These are phyloP conservation scores for Yponomeuta evonymella DNA, from an alignment of 2,888 invertebrate genomes.

Conservation along the genomic window DNA sequence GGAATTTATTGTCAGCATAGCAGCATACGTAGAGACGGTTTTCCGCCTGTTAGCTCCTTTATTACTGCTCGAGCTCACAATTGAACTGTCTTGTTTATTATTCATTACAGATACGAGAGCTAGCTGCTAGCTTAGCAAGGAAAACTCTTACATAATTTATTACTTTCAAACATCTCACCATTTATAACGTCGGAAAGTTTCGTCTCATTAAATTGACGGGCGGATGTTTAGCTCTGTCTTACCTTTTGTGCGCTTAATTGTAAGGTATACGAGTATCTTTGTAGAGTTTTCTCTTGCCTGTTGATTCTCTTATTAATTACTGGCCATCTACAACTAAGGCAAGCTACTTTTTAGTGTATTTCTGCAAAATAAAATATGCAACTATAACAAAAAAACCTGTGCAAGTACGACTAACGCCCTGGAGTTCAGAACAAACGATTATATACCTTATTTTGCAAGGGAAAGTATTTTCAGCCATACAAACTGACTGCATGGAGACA, in stretches of 20 bases:
- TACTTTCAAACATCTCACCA: background rate
- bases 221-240: background rate
- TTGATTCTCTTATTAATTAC: background rate
- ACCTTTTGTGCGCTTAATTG: background rate
- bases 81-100: constrained; percentile 12
- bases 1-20: background rate
- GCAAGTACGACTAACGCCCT: too few relatives aligned
- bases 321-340: background rate
- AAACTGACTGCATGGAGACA: too few relatives aligned
- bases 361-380: too few relatives aligned
- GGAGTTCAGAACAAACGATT: too few relatives aligned
- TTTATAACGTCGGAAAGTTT: background rate
- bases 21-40: background rate
- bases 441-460: too few relatives aligned
- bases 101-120: constrained; percentile 14
- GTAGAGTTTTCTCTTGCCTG: background rate
- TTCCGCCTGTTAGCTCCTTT: background rate
- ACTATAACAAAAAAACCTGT: too few relatives aligned
- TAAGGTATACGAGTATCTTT: background rate
- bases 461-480: too few relatives aligned
- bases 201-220: constrained; percentile 7
- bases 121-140: constrained; percentile 1
- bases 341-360: background rate
- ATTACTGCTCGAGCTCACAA: constrained; percentile 2
- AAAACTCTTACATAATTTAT: constrained; percentile 7